Evolutionary conservation across 2,888 invertebrate genomes (phyloP).

Genomic region (Apotomis betuletana): DNA sequence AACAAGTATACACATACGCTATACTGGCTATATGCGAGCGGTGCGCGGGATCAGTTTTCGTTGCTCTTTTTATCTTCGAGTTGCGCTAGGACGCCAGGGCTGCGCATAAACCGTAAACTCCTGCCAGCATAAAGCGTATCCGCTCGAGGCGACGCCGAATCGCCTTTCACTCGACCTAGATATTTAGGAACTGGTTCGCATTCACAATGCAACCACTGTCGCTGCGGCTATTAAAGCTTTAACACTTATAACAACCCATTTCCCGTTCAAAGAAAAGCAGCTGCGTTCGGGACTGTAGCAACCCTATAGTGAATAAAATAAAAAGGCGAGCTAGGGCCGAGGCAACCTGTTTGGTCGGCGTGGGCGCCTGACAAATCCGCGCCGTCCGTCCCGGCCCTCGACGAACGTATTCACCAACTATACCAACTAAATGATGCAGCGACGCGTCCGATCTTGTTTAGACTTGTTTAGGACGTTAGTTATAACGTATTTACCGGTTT

Average conservation of each 20-base stretch:
- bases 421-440: constrained; percentile 42
- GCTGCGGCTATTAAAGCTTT: constrained; percentile 27
- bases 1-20: constrained; percentile 65
- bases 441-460: constrained; percentile 67
- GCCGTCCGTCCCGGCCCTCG: constrained; percentile 61
- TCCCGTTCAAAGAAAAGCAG: constrained; percentile 47
- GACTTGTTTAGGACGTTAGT: constrained; percentile 61
- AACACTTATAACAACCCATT: constrained; percentile 45
- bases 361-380: constrained; percentile 77
- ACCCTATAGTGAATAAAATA: constrained; percentile 73
- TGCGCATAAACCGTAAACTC: constrained; percentile 43
- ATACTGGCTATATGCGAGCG: constrained; percentile 55
- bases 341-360: constrained; percentile 78
- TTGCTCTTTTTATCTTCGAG: constrained; percentile 73
- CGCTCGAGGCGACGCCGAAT: constrained; percentile 65
- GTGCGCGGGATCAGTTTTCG: constrained; percentile 71
- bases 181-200: constrained; percentile 80
- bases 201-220: constrained; percentile 63
- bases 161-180: constrained; percentile 83
- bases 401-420: constrained; percentile 46
- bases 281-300: constrained; percentile 52
- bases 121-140: constrained; percentile 53
- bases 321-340: constrained; percentile 71
- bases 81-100: constrained; percentile 73
- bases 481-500: not conserved